A percentile compares a stretch with the other conserved stretches of the same genome.
Evolutionary conservation across 37 sponge, comb jelly and placozoan genomes (phyloP).

Genomic region (Eunapius fragilis): DNA sequence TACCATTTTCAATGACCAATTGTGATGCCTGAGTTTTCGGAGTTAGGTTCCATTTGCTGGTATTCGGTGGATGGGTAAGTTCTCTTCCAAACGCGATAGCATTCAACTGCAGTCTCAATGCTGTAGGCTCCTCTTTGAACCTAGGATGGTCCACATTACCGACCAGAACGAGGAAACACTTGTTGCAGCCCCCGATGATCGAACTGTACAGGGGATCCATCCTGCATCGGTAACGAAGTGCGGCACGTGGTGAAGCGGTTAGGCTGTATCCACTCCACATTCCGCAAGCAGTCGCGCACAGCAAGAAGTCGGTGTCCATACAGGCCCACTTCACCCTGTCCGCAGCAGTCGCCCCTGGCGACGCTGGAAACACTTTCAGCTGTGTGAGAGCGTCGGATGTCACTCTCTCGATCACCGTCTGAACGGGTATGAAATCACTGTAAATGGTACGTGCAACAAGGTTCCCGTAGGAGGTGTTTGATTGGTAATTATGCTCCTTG

Average conservation of each 20-base stretch:
- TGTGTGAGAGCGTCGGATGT: not conserved
- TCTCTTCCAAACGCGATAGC: not conserved
- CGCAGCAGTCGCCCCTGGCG: not conserved
- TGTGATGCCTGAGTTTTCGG: not conserved
- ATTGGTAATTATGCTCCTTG: conserved; percentile 1
- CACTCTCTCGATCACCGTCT: conserved; percentile 17
- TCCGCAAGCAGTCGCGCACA: conserved; percentile 48
- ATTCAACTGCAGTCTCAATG: not conserved
- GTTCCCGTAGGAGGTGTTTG: conserved; percentile 13
- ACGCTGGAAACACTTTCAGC: not conserved
- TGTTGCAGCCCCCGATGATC: conserved; percentile 29
- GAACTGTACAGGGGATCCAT: conserved; percentile 20
- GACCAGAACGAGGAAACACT: conserved; percentile 18
- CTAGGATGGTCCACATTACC: not conserved
- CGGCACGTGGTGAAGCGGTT: too few species aligned
- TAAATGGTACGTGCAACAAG: conserved; percentile 32
- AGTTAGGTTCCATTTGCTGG: not conserved
- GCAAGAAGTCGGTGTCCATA: not conserved
- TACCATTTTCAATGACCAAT: not conserved
- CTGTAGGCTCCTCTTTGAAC: not conserved
- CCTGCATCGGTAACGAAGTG: not conserved
- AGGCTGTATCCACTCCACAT: conserved; percentile 36
- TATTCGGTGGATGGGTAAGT: not conserved
- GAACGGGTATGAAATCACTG: conserved; percentile 40
- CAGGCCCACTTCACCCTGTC: conserved; percentile 28